These are phyloP conservation scores for Bufo bufo DNA, from an alignment of 2,113 vertebrate species.

Conservation along the genomic window DNA sequence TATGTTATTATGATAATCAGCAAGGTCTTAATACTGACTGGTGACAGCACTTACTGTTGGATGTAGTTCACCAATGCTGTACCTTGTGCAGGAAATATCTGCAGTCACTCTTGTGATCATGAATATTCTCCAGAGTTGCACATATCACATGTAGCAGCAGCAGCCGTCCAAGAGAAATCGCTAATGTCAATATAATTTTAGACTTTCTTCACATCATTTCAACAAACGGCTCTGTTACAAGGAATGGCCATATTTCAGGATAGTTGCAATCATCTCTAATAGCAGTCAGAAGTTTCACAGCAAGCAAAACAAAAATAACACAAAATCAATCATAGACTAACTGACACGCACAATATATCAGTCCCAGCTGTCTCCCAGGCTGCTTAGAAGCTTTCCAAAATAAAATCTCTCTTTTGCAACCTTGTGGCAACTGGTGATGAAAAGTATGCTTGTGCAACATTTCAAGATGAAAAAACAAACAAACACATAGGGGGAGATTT, in stretches of 20 bases:
- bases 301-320: constrained; percentile 21
- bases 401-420: constrained; percentile 2
- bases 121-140: neutral
- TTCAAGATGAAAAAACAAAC: neutral
- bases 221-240: constrained; percentile 9
- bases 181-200: constrained; percentile 1
- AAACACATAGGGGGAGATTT: too few relatives aligned
- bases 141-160: neutral
- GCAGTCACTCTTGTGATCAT: neutral
- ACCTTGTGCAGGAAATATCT: neutral
- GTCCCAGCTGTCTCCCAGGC: constrained; percentile 18
- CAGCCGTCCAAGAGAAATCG: neutral
- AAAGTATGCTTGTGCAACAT: neutral
- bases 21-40: neutral
- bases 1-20: neutral
- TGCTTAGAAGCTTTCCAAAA: constrained; percentile 9
- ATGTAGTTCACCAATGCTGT: neutral
- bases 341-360: constrained; percentile 8
- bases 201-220: constrained; percentile 6
- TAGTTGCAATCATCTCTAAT: constrained; percentile 13
- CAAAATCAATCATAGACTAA: constrained; percentile 12
- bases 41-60: neutral
- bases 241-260: neutral
- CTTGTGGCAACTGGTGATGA: constrained; percentile 4
- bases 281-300: constrained; percentile 21